Conservation (phyloP, 2,888 invertebrate species). For the Apamea monoglypha region DNA sequence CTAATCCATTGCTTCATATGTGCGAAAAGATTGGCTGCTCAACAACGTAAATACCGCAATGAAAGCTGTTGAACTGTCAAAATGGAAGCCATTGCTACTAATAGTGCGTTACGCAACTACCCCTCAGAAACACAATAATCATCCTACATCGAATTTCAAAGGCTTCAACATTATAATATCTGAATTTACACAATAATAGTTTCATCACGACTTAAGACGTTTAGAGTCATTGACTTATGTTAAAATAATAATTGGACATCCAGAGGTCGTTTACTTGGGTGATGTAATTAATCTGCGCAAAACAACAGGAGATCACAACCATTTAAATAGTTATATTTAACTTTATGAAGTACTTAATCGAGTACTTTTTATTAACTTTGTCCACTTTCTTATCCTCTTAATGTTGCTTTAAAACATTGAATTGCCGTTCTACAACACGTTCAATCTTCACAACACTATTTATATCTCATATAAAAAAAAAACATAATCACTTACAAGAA, state of each 20-base stretch:
- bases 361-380: background rate
- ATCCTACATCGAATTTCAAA: constrained; percentile 12
- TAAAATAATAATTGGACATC: constrained; percentile 50
- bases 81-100: background rate
- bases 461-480: background rate
- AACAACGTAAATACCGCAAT: background rate
- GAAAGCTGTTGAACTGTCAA: background rate
- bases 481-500: background rate
- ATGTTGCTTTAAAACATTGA: background rate
- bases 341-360: background rate
- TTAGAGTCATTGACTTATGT: constrained; percentile 59
- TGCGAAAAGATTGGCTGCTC: background rate
- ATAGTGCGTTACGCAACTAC: background rate
- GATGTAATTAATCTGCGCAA: constrained; percentile 40
- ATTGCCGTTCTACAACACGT: background rate
- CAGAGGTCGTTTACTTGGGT: constrained; percentile 42
- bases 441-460: background rate
- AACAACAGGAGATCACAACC: constrained; percentile 23
- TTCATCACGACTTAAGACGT: constrained; percentile 34
- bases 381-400: background rate
- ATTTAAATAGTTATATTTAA: background rate
- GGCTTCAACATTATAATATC: constrained; percentile 7
- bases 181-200: constrained; percentile 37
- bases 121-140: background rate
- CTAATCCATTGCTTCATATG: background rate